These are phyloP conservation scores for Brienomyrus brachyistius DNA, from an alignment of 2,113 vertebrate genomes.

Conservation along the genomic window DNA sequence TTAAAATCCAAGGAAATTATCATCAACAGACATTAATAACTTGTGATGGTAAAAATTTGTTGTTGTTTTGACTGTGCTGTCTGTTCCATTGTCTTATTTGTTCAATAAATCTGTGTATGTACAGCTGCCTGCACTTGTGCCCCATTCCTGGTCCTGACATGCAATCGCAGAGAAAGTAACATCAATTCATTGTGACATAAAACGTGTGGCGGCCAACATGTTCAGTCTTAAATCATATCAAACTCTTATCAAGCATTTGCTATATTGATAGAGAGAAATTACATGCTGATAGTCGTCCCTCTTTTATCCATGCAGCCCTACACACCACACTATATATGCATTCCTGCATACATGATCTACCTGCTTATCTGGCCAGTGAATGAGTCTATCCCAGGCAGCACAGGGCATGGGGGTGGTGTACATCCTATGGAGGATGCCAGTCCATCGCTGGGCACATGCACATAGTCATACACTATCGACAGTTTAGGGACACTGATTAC, in stretches of 20 bases:
- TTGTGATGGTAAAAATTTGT: neutral
- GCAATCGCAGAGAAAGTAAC: neutral
- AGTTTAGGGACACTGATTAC: too few relatives aligned
- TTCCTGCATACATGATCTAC: neutral
- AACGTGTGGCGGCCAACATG: neutral
- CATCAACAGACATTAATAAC: neutral
- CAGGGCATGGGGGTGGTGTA: too few relatives aligned
- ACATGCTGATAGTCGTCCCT: too few relatives aligned
- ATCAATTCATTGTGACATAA: neutral
- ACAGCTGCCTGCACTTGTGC: neutral
- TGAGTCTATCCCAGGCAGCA: too few relatives aligned
- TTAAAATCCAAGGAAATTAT: neutral
- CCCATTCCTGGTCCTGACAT: neutral
- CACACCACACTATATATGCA: neutral
- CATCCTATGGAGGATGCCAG: too few relatives aligned
- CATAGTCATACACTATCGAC: too few relatives aligned
- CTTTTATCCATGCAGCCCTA: neutral
- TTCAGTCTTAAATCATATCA: neutral
- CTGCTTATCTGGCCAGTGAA: neutral
- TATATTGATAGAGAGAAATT: too few relatives aligned
- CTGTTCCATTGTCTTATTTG: neutral
- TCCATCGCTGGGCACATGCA: too few relatives aligned
- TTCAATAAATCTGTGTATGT: neutral
- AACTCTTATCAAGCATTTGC: neutral
- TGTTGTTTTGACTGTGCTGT: neutral